Conservation (phyloP, 2,888 invertebrate species). For the Caenorhabditis japonica region DNA sequence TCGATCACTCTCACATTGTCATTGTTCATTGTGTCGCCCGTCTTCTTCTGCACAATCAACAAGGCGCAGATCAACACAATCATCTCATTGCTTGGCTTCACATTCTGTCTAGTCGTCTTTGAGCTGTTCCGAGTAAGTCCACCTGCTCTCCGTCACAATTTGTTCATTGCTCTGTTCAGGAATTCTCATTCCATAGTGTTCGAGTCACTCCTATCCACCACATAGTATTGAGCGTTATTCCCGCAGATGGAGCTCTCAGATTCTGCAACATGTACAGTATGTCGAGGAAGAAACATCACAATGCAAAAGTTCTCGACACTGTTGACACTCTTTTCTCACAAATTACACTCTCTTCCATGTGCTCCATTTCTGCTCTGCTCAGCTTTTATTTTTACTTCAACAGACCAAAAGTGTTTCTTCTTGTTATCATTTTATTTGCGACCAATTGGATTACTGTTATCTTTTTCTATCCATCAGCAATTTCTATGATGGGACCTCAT, state of each 20-base stretch:
- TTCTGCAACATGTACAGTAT: constrained; percentile 37
- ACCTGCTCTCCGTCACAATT: neutral
- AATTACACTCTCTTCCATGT: constrained; percentile 38
- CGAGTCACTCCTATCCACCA: constrained; percentile 22
- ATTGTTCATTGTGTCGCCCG: constrained; percentile 37
- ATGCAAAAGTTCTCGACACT: constrained; percentile 39
- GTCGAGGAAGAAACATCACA: constrained; percentile 41
- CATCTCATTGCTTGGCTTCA: constrained; percentile 36
- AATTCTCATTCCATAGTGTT: constrained; percentile 21
- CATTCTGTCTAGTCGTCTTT: constrained; percentile 31
- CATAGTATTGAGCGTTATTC: constrained; percentile 33
- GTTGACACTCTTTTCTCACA: constrained; percentile 43
- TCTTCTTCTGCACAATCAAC: constrained; percentile 40
- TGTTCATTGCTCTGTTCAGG: constrained; percentile 4
- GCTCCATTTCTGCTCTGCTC: constrained; percentile 15
- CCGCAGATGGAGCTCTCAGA: constrained; percentile 45
- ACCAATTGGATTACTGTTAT: constrained; percentile 45
- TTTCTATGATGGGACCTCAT: constrained; percentile 24
- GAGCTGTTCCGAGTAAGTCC: constrained; percentile 30
- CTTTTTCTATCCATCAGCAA: constrained; percentile 39
- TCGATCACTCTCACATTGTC: constrained; percentile 32
- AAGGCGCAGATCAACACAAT: constrained; percentile 40
- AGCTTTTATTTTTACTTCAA: constrained; percentile 14
- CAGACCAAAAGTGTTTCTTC: constrained; percentile 6
- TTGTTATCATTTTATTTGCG: constrained; percentile 12